A percentile compares a stretch with the other conserved stretches of the same genome.
Evolutionary conservation across 2,888 invertebrate genomes (phyloP).

Genomic region (Caenorhabditis parvicauda): DNA sequence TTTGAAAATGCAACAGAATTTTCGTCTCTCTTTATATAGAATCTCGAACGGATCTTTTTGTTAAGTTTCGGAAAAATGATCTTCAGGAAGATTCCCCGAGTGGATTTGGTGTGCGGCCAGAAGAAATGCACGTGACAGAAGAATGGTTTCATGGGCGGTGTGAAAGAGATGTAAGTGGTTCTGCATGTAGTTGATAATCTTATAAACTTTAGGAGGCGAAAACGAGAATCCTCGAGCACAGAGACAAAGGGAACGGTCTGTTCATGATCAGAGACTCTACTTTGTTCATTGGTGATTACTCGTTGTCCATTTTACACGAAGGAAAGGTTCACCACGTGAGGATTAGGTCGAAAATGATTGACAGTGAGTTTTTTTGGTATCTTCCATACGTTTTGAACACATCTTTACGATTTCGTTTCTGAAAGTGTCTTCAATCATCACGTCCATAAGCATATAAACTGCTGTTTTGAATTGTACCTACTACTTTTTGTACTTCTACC

Average conservation of each 20-base stretch:
- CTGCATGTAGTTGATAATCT: not conserved
- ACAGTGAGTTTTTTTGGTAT: constrained; percentile 28
- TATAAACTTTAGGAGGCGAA: constrained; percentile 37
- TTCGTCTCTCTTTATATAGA: too few relatives aligned
- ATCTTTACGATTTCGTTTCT: not conserved
- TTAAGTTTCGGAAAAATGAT: too few relatives aligned
- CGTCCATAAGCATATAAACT: too few relatives aligned
- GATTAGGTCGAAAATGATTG: constrained; percentile 51
- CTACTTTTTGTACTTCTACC: too few relatives aligned
- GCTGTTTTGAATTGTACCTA: too few relatives aligned
- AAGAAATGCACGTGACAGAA: constrained; percentile 63
- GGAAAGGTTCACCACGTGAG: constrained; percentile 60
- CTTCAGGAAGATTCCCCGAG: constrained; percentile 42
- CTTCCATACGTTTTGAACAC: not conserved
- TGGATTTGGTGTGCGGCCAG: constrained; percentile 56
- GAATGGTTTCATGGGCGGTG: constrained; percentile 63
- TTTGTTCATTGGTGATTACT: constrained; percentile 81
- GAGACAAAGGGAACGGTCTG: constrained; percentile 78
- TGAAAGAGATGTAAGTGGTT: constrained; percentile 39
- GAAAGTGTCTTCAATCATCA: not conserved
- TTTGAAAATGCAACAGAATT: too few relatives aligned
- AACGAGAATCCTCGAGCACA: constrained; percentile 47
- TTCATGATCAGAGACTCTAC: constrained; percentile 90
- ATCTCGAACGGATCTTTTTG: too few relatives aligned
- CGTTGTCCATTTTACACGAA: constrained; percentile 81